phyloP scores from a whole-genome alignment of 35 echinoderm and acorn worm species.

The Lytechinus pictus region DNA sequence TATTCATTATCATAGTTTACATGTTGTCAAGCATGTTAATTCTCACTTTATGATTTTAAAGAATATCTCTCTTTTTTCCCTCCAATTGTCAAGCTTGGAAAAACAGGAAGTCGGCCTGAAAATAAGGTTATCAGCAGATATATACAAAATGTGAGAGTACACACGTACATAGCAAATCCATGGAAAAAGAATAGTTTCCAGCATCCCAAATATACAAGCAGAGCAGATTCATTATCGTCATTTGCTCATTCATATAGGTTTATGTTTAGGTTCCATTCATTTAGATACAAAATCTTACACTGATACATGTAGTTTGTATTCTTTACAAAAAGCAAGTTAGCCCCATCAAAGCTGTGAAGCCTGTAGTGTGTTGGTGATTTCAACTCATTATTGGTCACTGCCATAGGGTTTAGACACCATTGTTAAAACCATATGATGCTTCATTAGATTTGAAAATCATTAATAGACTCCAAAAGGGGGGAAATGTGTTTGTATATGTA shows the following conservation, averaged over 20 bases:
- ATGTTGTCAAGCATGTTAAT: background rate
- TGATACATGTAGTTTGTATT: no score
- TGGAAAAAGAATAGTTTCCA: background rate
- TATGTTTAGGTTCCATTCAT: background rate
- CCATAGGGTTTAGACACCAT: background rate
- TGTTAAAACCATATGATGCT: background rate
- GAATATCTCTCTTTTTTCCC: background rate
- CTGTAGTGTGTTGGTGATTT: background rate
- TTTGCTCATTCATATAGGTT: background rate
- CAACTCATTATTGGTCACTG: background rate
- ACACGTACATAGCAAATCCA: background rate
- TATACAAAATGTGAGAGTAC: background rate
- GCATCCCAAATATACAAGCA: background rate
- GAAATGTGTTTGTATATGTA: background rate
- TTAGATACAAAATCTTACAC: no score
- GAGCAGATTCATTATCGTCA: background rate
- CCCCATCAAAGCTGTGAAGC: background rate
- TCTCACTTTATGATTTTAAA: background rate
- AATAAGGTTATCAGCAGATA: constrained; percentile 12
- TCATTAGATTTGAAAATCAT: background rate
- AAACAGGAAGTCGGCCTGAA: background rate
- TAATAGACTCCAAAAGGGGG: background rate
- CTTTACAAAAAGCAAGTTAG: no score
- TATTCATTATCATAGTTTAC: no score
- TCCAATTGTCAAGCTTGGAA: background rate